A percentile compares a stretch with the other conserved stretches of the same genome.
Evolutionary conservation across 2,888 invertebrate genomes (phyloP).

Genomic region (Lochmaea crataegi): DNA sequence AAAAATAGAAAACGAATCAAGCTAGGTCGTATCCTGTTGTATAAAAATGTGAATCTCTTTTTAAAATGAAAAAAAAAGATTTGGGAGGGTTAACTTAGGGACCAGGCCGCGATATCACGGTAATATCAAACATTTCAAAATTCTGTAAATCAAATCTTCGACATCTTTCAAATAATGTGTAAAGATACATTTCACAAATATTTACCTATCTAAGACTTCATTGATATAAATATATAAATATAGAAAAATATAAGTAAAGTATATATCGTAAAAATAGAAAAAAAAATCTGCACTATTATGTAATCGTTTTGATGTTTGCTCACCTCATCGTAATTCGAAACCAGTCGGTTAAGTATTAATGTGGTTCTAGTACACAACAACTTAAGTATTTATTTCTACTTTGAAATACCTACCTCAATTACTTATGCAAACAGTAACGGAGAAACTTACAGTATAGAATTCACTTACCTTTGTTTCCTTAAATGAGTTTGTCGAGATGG

Average conservation of each 20-base stretch:
- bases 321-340: slow-evolving; percentile 20
- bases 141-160: slow-evolving; percentile 63
- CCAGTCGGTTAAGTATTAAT: slow-evolving; percentile 15
- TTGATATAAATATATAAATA: slow-evolving; percentile 61
- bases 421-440: slow-evolving; percentile 14
- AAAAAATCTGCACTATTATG: slow-evolving; percentile 59
- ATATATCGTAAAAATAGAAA: slow-evolving; percentile 52
- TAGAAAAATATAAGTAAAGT: slow-evolving; percentile 55
- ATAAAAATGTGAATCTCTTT: slow-evolving; percentile 52
- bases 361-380: background rate
- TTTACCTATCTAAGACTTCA: slow-evolving; percentile 59
- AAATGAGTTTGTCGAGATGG: background rate
- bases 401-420: slow-evolving; percentile 30
- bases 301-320: slow-evolving; percentile 30
- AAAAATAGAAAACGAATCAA: slow-evolving; percentile 34
- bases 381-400: slow-evolving; percentile 19
- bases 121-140: slow-evolving; percentile 66
- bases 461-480: slow-evolving; percentile 10
- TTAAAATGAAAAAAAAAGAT: slow-evolving; percentile 49
- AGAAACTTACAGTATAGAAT: slow-evolving; percentile 12
- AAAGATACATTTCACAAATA: slow-evolving; percentile 64
- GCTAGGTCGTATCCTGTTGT: slow-evolving; percentile 48
- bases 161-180: slow-evolving; percentile 60
- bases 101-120: slow-evolving; percentile 68
- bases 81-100: slow-evolving; percentile 66